Percentiles rank a stretch among this genome's conserved stretches.
These are phyloP conservation scores for Ctenochaetus hawaiiensis DNA, from an alignment of 2,797 vertebrate genomes.

Conservation along the genomic window DNA sequence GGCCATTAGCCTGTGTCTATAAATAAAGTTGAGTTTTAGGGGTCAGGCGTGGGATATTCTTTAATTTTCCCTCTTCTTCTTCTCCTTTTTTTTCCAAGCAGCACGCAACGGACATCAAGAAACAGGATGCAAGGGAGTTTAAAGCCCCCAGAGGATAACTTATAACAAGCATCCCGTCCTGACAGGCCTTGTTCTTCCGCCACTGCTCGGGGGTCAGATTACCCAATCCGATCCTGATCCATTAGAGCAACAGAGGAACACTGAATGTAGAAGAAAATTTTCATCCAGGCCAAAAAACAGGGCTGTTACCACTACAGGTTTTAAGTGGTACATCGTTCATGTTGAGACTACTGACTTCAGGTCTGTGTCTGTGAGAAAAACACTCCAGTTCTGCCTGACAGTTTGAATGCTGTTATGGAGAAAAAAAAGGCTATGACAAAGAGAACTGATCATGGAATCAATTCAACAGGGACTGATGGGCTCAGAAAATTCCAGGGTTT, in stretches of 20 bases:
- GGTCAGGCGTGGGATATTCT: conserved; percentile 42
- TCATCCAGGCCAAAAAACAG: conserved; percentile 16
- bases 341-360: conserved; percentile 23
- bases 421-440: conserved; percentile 25
- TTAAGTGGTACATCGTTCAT: conserved; percentile 10
- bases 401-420: conserved; percentile 28
- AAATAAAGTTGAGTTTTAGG: conserved; percentile 53
- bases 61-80: conserved; percentile 30
- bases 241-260: conserved; percentile 33
- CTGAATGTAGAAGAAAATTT: conserved; percentile 32
- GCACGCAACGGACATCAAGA: conserved; percentile 47
- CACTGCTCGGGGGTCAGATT: conserved; percentile 58
- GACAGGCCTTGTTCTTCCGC: conserved; percentile 50
- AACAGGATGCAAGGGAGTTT: conserved; percentile 79
- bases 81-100: conserved; percentile 45
- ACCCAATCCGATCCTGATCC: conserved; percentile 23
- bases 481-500: conserved; percentile 40
- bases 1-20: conserved; percentile 36
- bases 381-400: conserved; percentile 4
- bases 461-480: conserved; percentile 47
- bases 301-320: conserved; percentile 5
- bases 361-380: conserved; percentile 14
- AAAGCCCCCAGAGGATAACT: conserved; percentile 55
- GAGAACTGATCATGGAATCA: conserved; percentile 32
- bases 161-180: conserved; percentile 43